Evolutionary conservation across 2,888 invertebrate species (phyloP).

Genomic region (Byasa hedistus): DNA sequence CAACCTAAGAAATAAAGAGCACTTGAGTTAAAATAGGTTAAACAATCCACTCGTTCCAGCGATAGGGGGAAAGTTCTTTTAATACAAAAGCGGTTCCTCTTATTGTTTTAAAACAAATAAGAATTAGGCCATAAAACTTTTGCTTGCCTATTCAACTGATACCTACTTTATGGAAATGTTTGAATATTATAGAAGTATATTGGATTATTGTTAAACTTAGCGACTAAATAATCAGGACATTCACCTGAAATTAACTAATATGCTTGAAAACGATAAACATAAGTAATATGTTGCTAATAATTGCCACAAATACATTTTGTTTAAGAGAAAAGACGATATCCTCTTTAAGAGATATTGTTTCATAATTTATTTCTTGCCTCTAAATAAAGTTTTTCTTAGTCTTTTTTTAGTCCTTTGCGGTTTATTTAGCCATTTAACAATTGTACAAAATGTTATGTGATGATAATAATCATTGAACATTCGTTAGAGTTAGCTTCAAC

Average conservation of each 20-base stretch:
- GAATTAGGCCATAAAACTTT: constrained; percentile 28
- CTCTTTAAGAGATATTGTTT: too few relatives aligned
- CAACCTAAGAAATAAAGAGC: constrained; percentile 19
- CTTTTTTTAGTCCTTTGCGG: too few relatives aligned
- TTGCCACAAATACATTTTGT: too few relatives aligned
- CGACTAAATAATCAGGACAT: too few relatives aligned
- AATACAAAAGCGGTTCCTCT: constrained; percentile 26
- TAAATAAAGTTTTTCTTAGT: too few relatives aligned
- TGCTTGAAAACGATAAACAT: too few relatives aligned
- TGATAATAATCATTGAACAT: neutral
- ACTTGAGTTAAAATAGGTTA: constrained; percentile 27
- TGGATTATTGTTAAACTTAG: neutral
- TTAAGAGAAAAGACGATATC: too few relatives aligned
- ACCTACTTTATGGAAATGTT: neutral
- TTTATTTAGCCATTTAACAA: too few relatives aligned
- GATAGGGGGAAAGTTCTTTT: constrained; percentile 27
- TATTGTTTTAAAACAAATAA: constrained; percentile 29
- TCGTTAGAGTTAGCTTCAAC: neutral
- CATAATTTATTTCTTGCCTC: too few relatives aligned
- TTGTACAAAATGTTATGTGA: neutral
- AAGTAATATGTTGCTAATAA: too few relatives aligned
- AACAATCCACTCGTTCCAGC: constrained; percentile 25
- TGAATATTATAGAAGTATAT: neutral
- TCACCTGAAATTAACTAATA: too few relatives aligned
- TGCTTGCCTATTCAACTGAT: constrained; percentile 19